A percentile compares a stretch with the other conserved stretches of the same genome.
Conservation (phyloP, 2,888 invertebrate genomes). For the Campoplex capitator region DNA sequence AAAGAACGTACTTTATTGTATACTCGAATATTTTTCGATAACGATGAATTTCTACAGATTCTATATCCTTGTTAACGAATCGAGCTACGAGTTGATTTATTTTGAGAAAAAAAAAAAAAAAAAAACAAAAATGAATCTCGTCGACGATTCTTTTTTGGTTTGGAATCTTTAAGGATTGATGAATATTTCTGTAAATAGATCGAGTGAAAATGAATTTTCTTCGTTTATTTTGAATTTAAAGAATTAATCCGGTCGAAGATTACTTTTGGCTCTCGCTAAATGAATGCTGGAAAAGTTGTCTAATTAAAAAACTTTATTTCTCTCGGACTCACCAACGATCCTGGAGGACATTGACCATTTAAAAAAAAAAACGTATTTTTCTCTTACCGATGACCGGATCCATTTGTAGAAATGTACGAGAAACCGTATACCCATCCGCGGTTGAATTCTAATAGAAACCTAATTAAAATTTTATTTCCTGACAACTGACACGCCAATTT, state of each 20-base stretch:
- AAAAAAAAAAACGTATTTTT: not conserved
- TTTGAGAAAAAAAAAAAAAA: not conserved
- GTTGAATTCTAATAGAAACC: conserved; percentile 7
- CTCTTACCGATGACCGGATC: not conserved
- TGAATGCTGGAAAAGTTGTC: not conserved
- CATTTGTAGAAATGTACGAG: conserved; percentile 13
- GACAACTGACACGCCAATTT: conserved; percentile 7
- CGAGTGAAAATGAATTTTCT: not conserved
- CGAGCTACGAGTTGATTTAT: not conserved
- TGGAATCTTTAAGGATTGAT: not conserved
- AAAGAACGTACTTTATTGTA: not conserved
- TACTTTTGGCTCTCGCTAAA: not conserved
- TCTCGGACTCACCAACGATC: not conserved
- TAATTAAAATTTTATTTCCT: conserved; percentile 14
- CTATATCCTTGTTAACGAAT: not conserved
- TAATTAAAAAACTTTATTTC: conserved; percentile 18
- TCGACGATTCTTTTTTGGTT: not conserved
- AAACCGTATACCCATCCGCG: not conserved
- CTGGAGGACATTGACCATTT: not conserved
- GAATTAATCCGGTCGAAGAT: not conserved
- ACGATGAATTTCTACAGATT: not conserved
- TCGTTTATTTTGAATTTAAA: not conserved
- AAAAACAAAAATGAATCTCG: not conserved
- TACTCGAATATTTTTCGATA: not conserved
- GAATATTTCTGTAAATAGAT: not conserved